A percentile compares a stretch with the other conserved stretches of the same genome.
phyloP scores from a whole-genome alignment of 2,113 vertebrate genomes.

The Hiodon tergisus region DNA sequence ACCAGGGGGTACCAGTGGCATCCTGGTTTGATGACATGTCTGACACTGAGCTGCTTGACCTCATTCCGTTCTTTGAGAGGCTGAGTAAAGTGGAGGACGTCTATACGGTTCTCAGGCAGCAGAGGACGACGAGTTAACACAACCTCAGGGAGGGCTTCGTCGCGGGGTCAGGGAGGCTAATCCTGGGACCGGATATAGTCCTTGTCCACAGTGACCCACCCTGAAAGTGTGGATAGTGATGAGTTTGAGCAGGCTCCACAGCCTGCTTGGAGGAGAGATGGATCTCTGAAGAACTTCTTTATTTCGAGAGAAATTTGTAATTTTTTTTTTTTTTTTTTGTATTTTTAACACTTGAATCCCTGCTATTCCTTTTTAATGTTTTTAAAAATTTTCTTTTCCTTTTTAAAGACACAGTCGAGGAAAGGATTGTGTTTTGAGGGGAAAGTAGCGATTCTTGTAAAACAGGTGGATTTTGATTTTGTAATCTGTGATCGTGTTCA shows the following conservation, averaged over 20 bases:
- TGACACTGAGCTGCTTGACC: constrained; percentile 89
- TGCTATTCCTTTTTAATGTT: constrained; percentile 34
- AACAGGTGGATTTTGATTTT: constrained; percentile 12
- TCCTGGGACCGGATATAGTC: constrained; percentile 42
- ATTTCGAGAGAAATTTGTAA: constrained; percentile 15
- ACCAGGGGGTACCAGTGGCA: constrained; percentile 86
- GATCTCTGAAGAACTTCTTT: constrained; percentile 41
- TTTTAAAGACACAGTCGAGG: constrained; percentile 27
- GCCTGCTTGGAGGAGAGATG: constrained; percentile 23
- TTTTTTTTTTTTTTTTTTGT: too few relatives aligned
- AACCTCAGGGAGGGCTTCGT: constrained; percentile 32
- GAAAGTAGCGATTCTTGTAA: constrained; percentile 10
- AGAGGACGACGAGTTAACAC: constrained; percentile 79
- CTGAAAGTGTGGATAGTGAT: constrained; percentile 22
- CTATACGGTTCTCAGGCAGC: constrained; percentile 82
- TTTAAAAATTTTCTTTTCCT: constrained; percentile 1
- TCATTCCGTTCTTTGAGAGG: constrained; percentile 93
- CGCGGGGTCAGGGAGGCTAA: constrained; percentile 57
- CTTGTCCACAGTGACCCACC: constrained; percentile 39
- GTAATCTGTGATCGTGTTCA: background rate
- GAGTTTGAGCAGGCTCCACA: constrained; percentile 22
- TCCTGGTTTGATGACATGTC: constrained; percentile 98
- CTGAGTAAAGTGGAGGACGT: constrained; percentile 87
- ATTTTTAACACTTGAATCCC: constrained; percentile 35
- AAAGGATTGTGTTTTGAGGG: constrained; percentile 29